Base-by-base conservation (phyloP, 2,113 vertebrate genomes). In the Amblyopsis rosae region DNA sequence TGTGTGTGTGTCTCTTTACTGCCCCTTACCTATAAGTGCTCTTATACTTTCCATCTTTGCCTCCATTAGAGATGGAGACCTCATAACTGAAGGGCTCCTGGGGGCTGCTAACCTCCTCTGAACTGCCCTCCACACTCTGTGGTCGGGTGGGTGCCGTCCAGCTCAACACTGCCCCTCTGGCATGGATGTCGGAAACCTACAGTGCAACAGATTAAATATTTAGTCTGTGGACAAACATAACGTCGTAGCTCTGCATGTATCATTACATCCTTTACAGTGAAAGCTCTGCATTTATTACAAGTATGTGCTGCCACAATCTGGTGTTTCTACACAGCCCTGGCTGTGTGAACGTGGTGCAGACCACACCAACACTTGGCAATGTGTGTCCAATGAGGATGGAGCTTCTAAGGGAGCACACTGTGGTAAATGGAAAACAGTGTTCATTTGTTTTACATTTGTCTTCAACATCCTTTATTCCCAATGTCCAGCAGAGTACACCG, bases 11-110 rank as follows among this genome's bases (percentile, higher is more conserved):
- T 63, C 10, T 15, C 59, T 55, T 1, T 13, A n/a, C 33, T 33
- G 12, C 15, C 13, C 87, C 94, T 70, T 87, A 97, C 97, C 90
- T 77, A 84, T 96, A 95, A 16, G 91, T 85, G 84, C 90, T 93
- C 86, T 86, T 95, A 88, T 95, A 98, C 77, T 95, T 96, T 47
- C 94, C 96, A 72, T 98, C 96, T 86, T 95, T 97, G 75, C 96
- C 95, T 0, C 84, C 92, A 83, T 80, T 94, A 15, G 96, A 98
- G 75, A 98, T 58, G 47, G 95, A 92, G 58, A 98, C 90, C 89
- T 97, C 95, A 0, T 96, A 99, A 75, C 81, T 91, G 84, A 93
- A 86, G 61, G 89, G 71, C 33, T 96, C 93, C 47, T 82, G 85
- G n/a, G 76, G 5, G 49, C 80, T 70, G 17, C 60, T 83, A 46